Conservation (phyloP, 2,113 vertebrate species). For the Petromus typicus region DNA sequence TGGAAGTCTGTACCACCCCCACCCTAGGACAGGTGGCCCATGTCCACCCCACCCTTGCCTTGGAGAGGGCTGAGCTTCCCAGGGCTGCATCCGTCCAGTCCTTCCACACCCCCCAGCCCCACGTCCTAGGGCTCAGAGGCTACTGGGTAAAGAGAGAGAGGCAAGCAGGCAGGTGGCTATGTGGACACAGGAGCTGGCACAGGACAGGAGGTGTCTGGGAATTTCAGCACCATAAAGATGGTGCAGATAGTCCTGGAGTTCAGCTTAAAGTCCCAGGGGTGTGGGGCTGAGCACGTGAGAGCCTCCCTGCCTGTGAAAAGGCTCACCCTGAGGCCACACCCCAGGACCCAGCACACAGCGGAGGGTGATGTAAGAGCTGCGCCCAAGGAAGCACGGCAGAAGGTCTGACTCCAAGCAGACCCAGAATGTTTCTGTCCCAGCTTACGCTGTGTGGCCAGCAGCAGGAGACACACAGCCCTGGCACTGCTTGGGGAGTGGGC, state of each 20-base stretch:
- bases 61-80: neutral
- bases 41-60: neutral
- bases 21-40: neutral
- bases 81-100: neutral
- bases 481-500: neutral
- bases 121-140: neutral
- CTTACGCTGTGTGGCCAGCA: neutral
- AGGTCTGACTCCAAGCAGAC: neutral
- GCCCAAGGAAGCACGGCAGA: neutral
- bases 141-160: neutral
- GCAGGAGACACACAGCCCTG: neutral
- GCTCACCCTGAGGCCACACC: neutral
- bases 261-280: neutral
- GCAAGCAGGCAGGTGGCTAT: accelerated
- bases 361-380: no score
- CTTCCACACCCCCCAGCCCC: neutral
- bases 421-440: accelerated
- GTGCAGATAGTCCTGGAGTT: no score
- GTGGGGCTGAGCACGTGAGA: neutral
- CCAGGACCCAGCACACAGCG: accelerated
- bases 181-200: neutral
- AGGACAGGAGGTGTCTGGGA: accelerated
- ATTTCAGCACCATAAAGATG: accelerated
- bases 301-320: neutral
- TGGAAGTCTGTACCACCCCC: neutral